Base-by-base conservation (phyloP, 1,140 invertebrate genomes). In the Diorhabda carinulata region DNA sequence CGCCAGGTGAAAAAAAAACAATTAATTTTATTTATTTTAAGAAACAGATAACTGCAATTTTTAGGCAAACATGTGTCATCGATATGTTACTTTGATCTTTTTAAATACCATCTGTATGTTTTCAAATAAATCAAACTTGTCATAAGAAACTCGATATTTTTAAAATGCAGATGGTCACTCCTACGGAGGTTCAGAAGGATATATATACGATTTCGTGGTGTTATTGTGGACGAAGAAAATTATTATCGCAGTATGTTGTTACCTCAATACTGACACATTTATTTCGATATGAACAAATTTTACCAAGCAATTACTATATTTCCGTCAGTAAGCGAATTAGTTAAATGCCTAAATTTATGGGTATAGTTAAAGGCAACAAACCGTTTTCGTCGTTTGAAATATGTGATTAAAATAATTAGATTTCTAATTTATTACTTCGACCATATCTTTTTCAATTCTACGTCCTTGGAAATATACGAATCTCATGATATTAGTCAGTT, bases 81-180 rank as follows among this genome's bases (percentile, higher is more conserved):
- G 58, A 67, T 43, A 67, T 59, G 65, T 47, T 60, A 60, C 65
- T 67, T 67, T 67, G 65, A 67, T 67, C 65, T 67, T 60, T 60
- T n/a, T 60, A 47, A 67, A 67, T 60, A 59, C 65, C 65, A 67
- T 60, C 65, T 67, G 65, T 57, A 45, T 67, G 65, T 67, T 67
- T 60, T 67, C 65, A 41, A 60, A 67, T 67, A 67, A 60, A 67
- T 67, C 65, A 67, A 47, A 60, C 10, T 60, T 67, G 65, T 67
- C 65, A 67, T 43, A 60, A 44, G 65, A 42, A 67, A 67, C 57
- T 60, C 45, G 65, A 67, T 67, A 67, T 59, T 61, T 67, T 67
- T 60, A 45, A 59, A 7, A 60, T 58, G 45, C 65, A 67, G 56
- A 67, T 67, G 65, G 65, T 67, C 65, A 67, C 25, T 60, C 25